Base-by-base conservation (phyloP, 2,888 invertebrate genomes). In the Drosophila atripex region DNA sequence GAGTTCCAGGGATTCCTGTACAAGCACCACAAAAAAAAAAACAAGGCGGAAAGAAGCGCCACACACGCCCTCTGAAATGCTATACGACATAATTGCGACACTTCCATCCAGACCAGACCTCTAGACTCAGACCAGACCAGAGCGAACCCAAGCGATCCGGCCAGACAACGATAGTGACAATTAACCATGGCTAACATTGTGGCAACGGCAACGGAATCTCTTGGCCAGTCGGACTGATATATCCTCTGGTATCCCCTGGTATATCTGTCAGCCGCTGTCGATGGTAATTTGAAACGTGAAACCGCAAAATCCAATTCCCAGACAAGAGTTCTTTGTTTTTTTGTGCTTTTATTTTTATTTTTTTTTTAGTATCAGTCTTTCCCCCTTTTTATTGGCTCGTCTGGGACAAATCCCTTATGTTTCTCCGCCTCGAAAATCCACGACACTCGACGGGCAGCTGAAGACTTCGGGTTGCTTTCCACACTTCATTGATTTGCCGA, bases 271-370 rank as follows among this genome's bases (percentile, higher is more conserved):
- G 71, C 80, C 73, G 73, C 86, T 78, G 88, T 86, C 88, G 87
- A 86, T 84, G 85, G 84, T 85, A 85, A 85, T 85, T 88, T 82
- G 87, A 85, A 85, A 85, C 84, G 84, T 80, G 77, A 78, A 88
- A 85, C 84, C 84, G 75, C 88, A 85, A 85, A 85, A 85, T 85
- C 84, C 84, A 84, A 88, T 85, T 85, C 88, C 82, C 84, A 85
- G 84, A 85, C 88, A 80, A 73, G 56, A 76, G 63, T 68, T 70
- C 54, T 66, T 75, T 71, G 53, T 70, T 57, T 71, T 71, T 59
- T 59, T 46, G 57, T 11, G 5, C 39, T 39, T 53, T 18, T 50
- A 64, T 52, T 69, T 61, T 66, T 43, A 41, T 39, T 50, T 74
- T 55, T 50, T 74, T 55, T 69, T 64, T 78, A 55, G 49, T 41